Evolutionary conservation across 2,113 vertebrate species (phyloP), one percentile per base, ranked within the genome.

Genomic region (Collichthys lucidus): DNA sequence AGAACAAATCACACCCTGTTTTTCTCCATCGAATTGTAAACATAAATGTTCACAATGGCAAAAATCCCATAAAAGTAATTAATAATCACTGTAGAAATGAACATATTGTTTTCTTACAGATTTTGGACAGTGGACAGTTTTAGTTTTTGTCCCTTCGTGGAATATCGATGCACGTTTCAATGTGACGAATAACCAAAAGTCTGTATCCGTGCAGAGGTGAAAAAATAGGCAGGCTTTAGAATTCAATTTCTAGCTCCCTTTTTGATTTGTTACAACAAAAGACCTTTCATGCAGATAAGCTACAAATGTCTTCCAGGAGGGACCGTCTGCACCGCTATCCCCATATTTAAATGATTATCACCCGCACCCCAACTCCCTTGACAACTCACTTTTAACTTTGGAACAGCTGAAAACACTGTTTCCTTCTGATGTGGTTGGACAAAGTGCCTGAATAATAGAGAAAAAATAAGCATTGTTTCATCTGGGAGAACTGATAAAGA

Each of bases 1-100:
- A 31, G 46, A 72, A 65, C 53, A 57, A 84, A 74, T 79, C 75
- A 42, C 81, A 76, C 57, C 63, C 29, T 16, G 59, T 16, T 73
- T 47, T 15, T 20, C 29, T 56, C 69, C 42, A 73, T 40, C 10
- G 46, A 42, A 71, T 24, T 62, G 35, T 75, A 84, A 75, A 68
- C 31, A 64, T 12, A 31, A 68, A 64, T 35, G 7, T 10, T 20
- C n/a, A 63, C 24, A 46, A 42, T 49, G 14, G 31, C 20, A 20
- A 62, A 62, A 40, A 52, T 3, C 11, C 7, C 14, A 40, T 12
- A 17, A 15, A 52, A 74, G 64, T 17, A 63, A 61, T 6, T 29
- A 6, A 31, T 68, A 47, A 14, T 16, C n/a, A 53, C 8, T 14
- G 2, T 14, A 0, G 5, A 53, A 31, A 35, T n/a, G 16, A n/a